phyloP scores from a whole-genome alignment of 2,113 vertebrate species.

The Myotis lucifugus region DNA sequence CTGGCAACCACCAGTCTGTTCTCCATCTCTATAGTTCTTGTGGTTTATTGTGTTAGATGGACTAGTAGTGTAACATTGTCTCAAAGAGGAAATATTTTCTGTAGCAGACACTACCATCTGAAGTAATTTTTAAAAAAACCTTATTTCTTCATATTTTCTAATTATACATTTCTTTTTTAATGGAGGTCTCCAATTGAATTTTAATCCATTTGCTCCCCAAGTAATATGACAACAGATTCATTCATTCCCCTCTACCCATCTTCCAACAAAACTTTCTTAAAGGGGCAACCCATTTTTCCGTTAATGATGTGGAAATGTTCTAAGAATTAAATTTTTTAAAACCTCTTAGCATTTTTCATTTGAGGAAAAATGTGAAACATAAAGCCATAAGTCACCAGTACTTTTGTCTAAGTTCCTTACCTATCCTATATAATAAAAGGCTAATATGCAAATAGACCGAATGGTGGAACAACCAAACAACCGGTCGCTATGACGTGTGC shows the following conservation, averaged over 20 bases:
- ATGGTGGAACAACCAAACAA: too few relatives aligned
- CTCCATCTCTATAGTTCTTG: not conserved
- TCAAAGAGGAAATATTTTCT: not conserved
- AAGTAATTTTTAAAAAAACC: not conserved
- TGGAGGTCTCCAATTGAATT: not conserved
- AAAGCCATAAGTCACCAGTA: not conserved
- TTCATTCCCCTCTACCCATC: not conserved
- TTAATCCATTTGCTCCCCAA: not conserved
- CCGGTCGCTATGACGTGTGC: too few relatives aligned
- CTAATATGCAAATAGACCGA: too few relatives aligned
- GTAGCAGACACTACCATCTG: not conserved
- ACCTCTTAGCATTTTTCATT: not conserved
- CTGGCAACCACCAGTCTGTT: not conserved
- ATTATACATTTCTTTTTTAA: not conserved
- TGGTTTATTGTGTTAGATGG: not conserved
- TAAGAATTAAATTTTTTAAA: not conserved
- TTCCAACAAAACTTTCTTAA: not conserved
- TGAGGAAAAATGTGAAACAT: slow-evolving; percentile 9
- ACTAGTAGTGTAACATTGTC: not conserved
- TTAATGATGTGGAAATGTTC: not conserved
- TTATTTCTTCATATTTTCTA: not conserved
- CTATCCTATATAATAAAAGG: not conserved
- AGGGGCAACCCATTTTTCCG: slow-evolving; percentile 26
- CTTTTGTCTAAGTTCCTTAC: not conserved
- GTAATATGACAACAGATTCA: not conserved